These are phyloP conservation scores for Gyrodactylus bullatarudis DNA, from an alignment of 1,140 invertebrate species.

Conservation along the genomic window DNA sequence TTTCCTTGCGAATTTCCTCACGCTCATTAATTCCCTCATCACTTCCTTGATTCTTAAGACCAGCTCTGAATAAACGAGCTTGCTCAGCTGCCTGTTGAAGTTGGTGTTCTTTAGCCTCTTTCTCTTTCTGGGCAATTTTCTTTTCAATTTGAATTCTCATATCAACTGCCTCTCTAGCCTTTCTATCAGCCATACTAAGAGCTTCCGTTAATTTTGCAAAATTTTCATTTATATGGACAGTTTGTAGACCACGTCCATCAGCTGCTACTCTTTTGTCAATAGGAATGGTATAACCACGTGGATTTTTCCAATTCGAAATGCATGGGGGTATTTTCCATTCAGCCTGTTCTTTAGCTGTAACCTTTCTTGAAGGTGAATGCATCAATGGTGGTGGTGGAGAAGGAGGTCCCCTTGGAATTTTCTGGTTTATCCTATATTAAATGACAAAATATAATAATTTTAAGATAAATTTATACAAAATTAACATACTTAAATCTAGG, in stretches of 20 bases:
- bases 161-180: conserved; percentile 77
- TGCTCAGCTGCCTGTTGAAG: conserved; percentile 61
- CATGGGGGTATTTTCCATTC: conserved; percentile 99
- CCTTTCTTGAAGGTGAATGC: conserved; percentile 74
- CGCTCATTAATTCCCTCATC: background rate
- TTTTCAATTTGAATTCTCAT: conserved; percentile 72
- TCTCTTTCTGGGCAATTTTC: conserved; percentile 80
- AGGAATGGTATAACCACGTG: conserved; percentile 89
- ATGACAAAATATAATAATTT: background rate
- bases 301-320: conserved; percentile 98
- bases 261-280: conserved; percentile 86
- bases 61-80: conserved; percentile 66
- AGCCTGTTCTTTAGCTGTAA: conserved; percentile 79
- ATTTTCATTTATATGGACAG: conserved; percentile 90
- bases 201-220: conserved; percentile 91
- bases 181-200: conserved; percentile 81
- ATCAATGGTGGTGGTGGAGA: conserved; percentile 82
- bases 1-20: background rate
- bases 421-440: conserved; percentile 22
- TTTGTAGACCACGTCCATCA: conserved; percentile 76
- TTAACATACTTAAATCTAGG: conserved; percentile 40
- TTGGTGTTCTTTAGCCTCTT: conserved; percentile 86
- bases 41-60: conserved; percentile 20
- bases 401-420: conserved; percentile 71
- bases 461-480: conserved; percentile 3